A percentile compares a stretch with the other conserved stretches of the same genome.
Conservation (phyloP, 2,888 invertebrate species). For the Drosophila ochracea region DNA sequence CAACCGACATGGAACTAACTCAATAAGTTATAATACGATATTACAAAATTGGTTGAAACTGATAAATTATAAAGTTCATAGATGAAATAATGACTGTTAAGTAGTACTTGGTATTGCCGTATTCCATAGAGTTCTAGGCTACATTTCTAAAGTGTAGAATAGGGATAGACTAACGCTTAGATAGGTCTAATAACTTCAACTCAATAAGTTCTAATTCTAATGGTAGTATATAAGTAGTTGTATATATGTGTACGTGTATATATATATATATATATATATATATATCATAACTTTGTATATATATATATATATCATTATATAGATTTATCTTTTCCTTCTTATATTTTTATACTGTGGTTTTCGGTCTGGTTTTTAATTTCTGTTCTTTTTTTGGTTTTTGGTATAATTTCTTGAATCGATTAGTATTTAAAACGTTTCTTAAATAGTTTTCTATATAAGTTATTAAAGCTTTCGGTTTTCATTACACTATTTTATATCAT, state of each 20-base stretch:
- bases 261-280: slow-evolving; percentile 23
- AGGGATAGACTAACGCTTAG: slow-evolving; percentile 55
- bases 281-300: slow-evolving; percentile 5
- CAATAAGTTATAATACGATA: background rate
- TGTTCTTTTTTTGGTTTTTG: background rate
- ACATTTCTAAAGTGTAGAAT: slow-evolving; percentile 45
- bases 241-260: slow-evolving; percentile 7
- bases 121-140: slow-evolving; percentile 46
- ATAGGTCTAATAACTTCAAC: slow-evolving; percentile 52
- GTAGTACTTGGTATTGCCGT: slow-evolving; percentile 21
- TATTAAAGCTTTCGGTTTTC: slow-evolving; percentile 84
- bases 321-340: slow-evolving; percentile 7
- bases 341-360: slow-evolving; percentile 2
- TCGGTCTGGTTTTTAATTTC: slow-evolving; percentile 7
- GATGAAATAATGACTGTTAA: slow-evolving; percentile 12
- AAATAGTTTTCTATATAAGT: slow-evolving; percentile 76
- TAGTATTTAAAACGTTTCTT: slow-evolving; percentile 75
- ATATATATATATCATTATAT: slow-evolving; percentile 1
- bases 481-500: slow-evolving; percentile 80
- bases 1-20: slow-evolving; percentile 22
- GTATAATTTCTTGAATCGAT: slow-evolving; percentile 39
- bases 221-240: slow-evolving; percentile 47
- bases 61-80: slow-evolving; percentile 9
- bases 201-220: slow-evolving; percentile 48
- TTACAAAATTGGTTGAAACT: slow-evolving; percentile 6